Percentiles rank a stretch among this genome's conserved stretches.
Conservation (phyloP, 2,888 invertebrate genomes). For the Sinotaia quadrata region DNA sequence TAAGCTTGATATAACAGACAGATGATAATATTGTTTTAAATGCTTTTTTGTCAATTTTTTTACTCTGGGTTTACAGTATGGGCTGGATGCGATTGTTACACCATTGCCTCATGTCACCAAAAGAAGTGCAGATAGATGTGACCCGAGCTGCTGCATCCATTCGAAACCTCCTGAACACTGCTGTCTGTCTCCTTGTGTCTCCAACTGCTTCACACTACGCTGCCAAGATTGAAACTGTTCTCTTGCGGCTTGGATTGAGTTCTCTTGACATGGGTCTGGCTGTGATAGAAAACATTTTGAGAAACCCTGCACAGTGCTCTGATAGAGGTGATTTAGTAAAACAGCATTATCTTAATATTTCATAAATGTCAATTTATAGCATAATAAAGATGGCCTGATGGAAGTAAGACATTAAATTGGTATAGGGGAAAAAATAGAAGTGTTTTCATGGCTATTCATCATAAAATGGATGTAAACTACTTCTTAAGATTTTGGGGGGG, state of each 20-base stretch:
- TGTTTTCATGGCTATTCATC: too few relatives aligned
- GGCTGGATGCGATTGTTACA: constrained; percentile 89
- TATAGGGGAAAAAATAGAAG: too few relatives aligned
- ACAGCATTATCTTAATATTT: too few relatives aligned
- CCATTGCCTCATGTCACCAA: constrained; percentile 78
- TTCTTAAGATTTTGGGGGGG: too few relatives aligned
- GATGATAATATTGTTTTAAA: too few relatives aligned
- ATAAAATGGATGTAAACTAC: too few relatives aligned
- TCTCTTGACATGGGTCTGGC: constrained; percentile 75
- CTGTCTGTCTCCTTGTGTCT: constrained; percentile 82
- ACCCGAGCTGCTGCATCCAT: constrained; percentile 78
- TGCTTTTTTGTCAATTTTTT: too few relatives aligned
- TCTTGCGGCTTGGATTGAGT: constrained; percentile 81
- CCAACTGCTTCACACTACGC: constrained; percentile 79
- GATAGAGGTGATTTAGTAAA: constrained; percentile 32
- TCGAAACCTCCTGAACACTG: constrained; percentile 80
- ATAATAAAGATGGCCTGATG: too few relatives aligned
- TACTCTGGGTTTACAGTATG: constrained; percentile 79
- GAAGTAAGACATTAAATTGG: too few relatives aligned
- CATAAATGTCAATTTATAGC: too few relatives aligned
- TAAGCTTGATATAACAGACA: too few relatives aligned
- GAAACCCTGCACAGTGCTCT: constrained; percentile 26
- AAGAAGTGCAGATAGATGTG: constrained; percentile 54
- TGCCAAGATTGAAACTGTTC: constrained; percentile 79
- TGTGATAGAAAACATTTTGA: constrained; percentile 45